Conservation (phyloP, 2,797 vertebrate species). For the Vultur gryphus region DNA sequence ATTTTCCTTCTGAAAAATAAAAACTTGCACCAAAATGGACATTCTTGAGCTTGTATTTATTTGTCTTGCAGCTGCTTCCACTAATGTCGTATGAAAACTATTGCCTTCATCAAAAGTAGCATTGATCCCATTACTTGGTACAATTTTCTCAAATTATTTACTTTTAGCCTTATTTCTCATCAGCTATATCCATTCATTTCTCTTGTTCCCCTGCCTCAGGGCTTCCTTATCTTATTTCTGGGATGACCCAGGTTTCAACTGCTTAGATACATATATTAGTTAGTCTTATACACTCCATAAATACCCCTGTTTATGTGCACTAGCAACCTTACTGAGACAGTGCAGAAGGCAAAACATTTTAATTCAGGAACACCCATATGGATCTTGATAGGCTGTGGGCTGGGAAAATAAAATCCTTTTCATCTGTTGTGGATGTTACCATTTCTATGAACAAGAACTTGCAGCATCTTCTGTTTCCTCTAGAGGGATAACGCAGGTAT, state of each 20-base stretch:
- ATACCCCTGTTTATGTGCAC: not conserved
- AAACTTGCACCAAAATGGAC: not conserved
- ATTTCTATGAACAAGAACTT: not conserved
- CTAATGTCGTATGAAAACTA: not conserved
- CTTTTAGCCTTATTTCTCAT: not conserved
- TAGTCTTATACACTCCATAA: not conserved
- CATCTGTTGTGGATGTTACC: not conserved
- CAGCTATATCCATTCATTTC: not conserved
- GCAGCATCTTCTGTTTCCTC: not conserved
- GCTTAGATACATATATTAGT: not conserved
- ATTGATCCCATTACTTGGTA: not conserved
- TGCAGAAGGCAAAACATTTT: not conserved
- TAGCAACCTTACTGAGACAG: not conserved
- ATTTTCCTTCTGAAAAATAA: not conserved
- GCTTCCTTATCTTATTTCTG: not conserved
- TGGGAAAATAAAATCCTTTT: not conserved
- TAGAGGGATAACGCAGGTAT: not conserved
- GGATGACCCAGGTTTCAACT: not conserved
- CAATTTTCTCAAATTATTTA: slow-evolving; percentile 10
- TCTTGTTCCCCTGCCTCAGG: not conserved
- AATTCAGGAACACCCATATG: not conserved
- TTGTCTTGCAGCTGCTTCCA: not conserved
- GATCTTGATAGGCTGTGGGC: not conserved
- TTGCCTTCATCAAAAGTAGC: not conserved
- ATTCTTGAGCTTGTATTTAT: not conserved